Conservation (phyloP, 2,797 vertebrate species). For the Tachyglossus aculeatus region DNA sequence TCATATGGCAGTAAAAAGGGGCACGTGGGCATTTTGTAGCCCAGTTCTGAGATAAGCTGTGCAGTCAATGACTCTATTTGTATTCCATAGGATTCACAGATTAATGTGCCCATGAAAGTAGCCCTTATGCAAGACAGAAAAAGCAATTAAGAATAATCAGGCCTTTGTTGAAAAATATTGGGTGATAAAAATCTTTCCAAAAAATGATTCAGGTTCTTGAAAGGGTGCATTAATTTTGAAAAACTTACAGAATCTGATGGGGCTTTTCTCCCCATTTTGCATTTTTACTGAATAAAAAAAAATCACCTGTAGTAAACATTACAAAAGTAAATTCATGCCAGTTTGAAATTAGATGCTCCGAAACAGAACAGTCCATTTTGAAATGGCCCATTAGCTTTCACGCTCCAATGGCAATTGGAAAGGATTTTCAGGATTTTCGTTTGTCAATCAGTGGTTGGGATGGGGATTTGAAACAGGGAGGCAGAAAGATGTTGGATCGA, state of each 20-base stretch:
- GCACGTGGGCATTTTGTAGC: not conserved
- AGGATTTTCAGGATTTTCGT: too few species aligned
- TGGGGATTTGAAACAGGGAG: too few species aligned
- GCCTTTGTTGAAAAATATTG: not conserved
- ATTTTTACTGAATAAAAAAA: constrained; percentile 49
- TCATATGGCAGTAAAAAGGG: not conserved
- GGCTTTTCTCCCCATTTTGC: constrained; percentile 26
- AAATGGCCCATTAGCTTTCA: not conserved
- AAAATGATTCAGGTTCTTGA: constrained; percentile 27
- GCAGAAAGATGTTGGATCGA: too few species aligned
- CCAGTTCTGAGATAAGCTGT: not conserved
- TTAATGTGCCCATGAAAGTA: not conserved
- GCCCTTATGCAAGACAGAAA: not conserved
- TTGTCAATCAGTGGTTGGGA: too few species aligned
- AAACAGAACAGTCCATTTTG: not conserved
- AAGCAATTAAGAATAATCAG: constrained; percentile 16
- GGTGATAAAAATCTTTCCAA: not conserved
- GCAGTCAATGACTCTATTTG: not conserved
- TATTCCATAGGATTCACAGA: not conserved
- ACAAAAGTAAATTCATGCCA: constrained; percentile 11
- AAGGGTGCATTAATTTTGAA: constrained; percentile 20
- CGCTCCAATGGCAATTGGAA: too few species aligned
- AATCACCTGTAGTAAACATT: constrained; percentile 5
- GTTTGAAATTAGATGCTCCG: constrained; percentile 15
- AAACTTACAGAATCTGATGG: not conserved